phyloP scores from a whole-genome alignment of 2,888 invertebrate species.

The Thereva unica region DNA sequence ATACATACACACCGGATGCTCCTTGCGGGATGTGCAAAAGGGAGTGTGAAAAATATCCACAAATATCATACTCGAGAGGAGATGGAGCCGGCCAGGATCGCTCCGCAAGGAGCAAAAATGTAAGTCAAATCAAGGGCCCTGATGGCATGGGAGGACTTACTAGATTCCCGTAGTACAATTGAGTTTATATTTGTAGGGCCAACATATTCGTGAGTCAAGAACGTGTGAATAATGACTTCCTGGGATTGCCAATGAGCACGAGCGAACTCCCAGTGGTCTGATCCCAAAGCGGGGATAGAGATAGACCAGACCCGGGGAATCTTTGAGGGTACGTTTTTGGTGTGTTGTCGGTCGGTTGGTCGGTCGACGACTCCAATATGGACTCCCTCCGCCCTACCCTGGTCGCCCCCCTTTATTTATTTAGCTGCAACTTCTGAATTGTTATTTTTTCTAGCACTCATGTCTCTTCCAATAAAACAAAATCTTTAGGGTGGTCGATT shows the following conservation, averaged over 20 bases:
- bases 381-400: too few relatives aligned
- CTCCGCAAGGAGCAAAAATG: neutral
- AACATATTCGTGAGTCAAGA: constrained; percentile 1
- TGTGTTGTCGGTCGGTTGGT: neutral
- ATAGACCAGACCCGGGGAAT: too few relatives aligned
- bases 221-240: constrained; percentile 22
- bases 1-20: too few relatives aligned
- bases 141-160: neutral
- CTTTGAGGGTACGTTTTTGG: neutral
- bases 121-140: neutral
- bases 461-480: constrained; percentile 21
- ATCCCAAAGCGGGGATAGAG: too few relatives aligned
- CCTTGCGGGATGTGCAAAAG: too few relatives aligned
- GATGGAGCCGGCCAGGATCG: neutral
- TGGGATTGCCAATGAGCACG: neutral
- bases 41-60: too few relatives aligned
- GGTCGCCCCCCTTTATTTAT: constrained; percentile 11
- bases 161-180: constrained; percentile 1
- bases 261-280: too few relatives aligned
- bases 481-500: constrained; percentile 29
- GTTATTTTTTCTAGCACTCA: constrained; percentile 28
- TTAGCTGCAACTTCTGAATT: constrained; percentile 18
- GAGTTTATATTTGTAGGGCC: constrained; percentile 13
- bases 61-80: constrained; percentile 11
- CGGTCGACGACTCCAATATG: too few relatives aligned